Evolutionary conservation across 2,888 invertebrate genomes (phyloP), one percentile per base, ranked within the genome.

Genomic region (Melieria crassipennis): DNA sequence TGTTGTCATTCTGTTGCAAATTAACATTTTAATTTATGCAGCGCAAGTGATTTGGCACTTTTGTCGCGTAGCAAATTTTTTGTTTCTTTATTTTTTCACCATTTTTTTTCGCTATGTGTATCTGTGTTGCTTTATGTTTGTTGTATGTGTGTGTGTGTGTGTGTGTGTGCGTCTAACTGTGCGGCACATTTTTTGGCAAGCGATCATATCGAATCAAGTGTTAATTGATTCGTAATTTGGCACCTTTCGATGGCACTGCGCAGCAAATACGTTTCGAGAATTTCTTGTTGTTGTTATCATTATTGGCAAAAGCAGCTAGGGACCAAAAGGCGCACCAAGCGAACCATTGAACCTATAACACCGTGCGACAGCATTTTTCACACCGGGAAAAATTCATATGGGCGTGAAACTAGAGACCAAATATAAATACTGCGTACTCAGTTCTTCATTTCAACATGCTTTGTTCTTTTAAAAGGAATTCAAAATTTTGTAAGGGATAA

Each of bases 21-120:
- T 69, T 69, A 69, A 61, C 57, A 64, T 69, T 63, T 64, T 70
- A 70, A 70, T 70, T 70, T 70, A 70, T 70, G 65, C 70, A 70
- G 52, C 46, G 43, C 9, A 43, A 63, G 48, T 65, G 69, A 62
- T 52, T 62, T 57, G 56, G 46, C 55, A n/a, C 46, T 69, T 52
- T 50, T 43, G 47, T 48, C 52, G 57, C 57, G 9, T n/a, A 10
- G 43, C 64, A n/a, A 13, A 42, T 50, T 13, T 10, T 4, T 5
- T 9, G 13, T 66, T 57, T 7, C 55, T 11, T 16, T n/a, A 50
- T 66, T 42, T 62, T 61, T 42, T 62, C 62, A 30, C n/a, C 50
- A 48, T 42, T 30, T 48, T 13, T 47, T 5, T 7, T 30, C 7
- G 3, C 47, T 45, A 4, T 48, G 42, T 42, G 50, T 61, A 45